phyloP scores from a whole-genome alignment of 2,888 invertebrate species.

The Hirtodrosophila alboralis region DNA sequence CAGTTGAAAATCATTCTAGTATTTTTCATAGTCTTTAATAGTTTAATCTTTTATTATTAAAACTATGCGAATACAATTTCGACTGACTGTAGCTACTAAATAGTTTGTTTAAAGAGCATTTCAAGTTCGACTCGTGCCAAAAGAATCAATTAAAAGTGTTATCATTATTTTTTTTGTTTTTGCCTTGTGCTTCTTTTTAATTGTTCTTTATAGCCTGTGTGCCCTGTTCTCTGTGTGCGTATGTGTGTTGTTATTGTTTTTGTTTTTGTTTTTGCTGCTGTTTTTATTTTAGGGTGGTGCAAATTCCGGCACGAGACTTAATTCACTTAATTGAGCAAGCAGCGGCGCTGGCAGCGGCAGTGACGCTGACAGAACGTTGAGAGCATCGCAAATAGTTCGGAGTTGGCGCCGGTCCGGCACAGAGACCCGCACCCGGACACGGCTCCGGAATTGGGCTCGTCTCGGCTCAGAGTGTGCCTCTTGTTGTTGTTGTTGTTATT shows the following conservation, averaged over 20 bases:
- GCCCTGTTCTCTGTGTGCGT: conserved; percentile 13
- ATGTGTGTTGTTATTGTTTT: conserved; percentile 46
- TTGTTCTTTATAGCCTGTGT: conserved; percentile 61
- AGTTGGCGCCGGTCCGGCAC: conserved; percentile 66
- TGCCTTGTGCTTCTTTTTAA: conserved; percentile 55
- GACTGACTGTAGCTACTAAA: neutral
- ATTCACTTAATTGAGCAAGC: conserved; percentile 79
- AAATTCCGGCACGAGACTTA: conserved; percentile 80
- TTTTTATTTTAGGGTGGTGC: conserved; percentile 65
- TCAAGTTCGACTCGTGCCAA: conserved; percentile 3
- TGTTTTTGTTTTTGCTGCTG: conserved; percentile 49
- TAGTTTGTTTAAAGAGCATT: conserved; percentile 29
- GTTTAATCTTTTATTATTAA: too few relatives aligned
- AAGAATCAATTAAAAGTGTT: conserved; percentile 26
- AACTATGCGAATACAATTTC: too few relatives aligned
- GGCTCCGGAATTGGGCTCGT: conserved; percentile 42
- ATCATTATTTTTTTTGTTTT: conserved; percentile 49
- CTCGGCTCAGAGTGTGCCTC: conserved; percentile 9
- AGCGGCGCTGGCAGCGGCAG: conserved; percentile 39
- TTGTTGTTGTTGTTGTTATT: conserved; percentile 26
- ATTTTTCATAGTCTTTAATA: too few relatives aligned
- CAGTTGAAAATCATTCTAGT: too few relatives aligned
- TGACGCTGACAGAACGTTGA: conserved; percentile 19
- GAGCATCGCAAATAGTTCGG: conserved; percentile 64
- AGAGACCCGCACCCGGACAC: conserved; percentile 28